Base-by-base conservation (phyloP, 1,140 invertebrate genomes). In the Uloborus diversus region DNA sequence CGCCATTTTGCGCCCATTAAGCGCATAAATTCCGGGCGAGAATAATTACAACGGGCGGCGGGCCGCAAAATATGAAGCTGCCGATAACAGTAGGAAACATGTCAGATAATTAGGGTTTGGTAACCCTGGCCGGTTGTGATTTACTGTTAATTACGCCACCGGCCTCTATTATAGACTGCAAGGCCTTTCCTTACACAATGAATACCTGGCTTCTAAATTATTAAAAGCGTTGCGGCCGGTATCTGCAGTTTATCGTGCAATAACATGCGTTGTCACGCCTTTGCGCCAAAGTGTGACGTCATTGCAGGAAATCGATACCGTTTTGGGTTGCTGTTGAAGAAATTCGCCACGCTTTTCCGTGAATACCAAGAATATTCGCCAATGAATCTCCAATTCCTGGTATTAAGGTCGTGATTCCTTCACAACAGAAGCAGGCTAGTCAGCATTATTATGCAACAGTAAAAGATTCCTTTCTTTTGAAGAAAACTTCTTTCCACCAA, bases 191-290 rank as follows among this genome's bases (percentile, higher is more conserved):
- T 14, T 30, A 30, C 32, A 49, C 73, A 65, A 78, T 78, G 73
- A 78, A 78, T 78, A 78, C 49, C 73, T 78, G 62, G 30, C 62
- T 78, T 51, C 62, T 78, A 78, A 78, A 78, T 78, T 78, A 78
- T 78, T 78, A 66, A 78, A 78, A 78, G 62, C 73, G 30, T 78
- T 78, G 73, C 73, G 73, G 73, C 62, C 73, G 61, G 61, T 78
- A 78, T 78, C 73, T 78, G 73, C 73, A 78, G 73, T 78, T 78
- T 78, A 78, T 78, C 73, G 73, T 65, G 73, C 62, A 78, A 78
- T 78, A 78, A 78, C 73, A 66, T 47, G 73, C 73, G 61, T 78
- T 78, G 73, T 78, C 73, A 78, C 73, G 73, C 73, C 73, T 78
- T 78, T 78, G 73, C 73, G 73, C 73, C 73, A 78, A 78, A 78